Evolutionary conservation across 1,140 invertebrate species (phyloP).

Genomic region (Solenopsis fugax): DNA sequence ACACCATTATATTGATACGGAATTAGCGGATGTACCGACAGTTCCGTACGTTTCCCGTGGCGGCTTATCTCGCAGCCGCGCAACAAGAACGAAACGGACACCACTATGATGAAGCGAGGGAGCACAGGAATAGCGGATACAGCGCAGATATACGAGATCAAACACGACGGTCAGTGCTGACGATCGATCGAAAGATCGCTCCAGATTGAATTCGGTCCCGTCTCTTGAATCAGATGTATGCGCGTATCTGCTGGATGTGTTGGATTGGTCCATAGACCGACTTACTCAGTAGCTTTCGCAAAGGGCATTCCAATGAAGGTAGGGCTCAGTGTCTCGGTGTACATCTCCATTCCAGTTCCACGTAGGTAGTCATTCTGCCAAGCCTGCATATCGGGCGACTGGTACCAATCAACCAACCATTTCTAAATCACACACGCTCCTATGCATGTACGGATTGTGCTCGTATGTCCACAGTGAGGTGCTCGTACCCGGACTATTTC

Average conservation of each 20-base stretch:
- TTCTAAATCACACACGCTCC: slow-evolving; percentile 85
- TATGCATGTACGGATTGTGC: slow-evolving; percentile 84
- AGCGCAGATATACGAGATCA: slow-evolving; percentile 34
- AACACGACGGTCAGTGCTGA: background rate
- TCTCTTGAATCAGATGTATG: slow-evolving; percentile 75
- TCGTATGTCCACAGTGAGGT: slow-evolving; percentile 71
- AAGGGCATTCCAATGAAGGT: slow-evolving; percentile 99
- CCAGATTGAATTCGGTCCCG: slow-evolving; percentile 20
- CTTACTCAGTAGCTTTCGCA: slow-evolving; percentile 99
- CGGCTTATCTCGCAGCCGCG: background rate
- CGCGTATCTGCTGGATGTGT: slow-evolving; percentile 71
- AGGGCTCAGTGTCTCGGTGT: slow-evolving; percentile 98
- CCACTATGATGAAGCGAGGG: slow-evolving; percentile 22
- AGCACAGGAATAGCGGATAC: background rate
- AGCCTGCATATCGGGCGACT: slow-evolving; percentile 97
- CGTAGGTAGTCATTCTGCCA: slow-evolving; percentile 99
- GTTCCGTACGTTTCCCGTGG: slow-evolving; percentile 9
- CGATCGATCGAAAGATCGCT: slow-evolving; percentile 11
- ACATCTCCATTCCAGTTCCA: slow-evolving; percentile 99
- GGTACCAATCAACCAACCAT: slow-evolving; percentile 88
- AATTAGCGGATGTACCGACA: slow-evolving; percentile 40
- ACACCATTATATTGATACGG: slow-evolving; percentile 28
- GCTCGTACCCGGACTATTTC: slow-evolving; percentile 34
- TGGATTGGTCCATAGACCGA: slow-evolving; percentile 86
- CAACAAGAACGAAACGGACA: slow-evolving; percentile 8